phyloP scores from a whole-genome alignment of 2,888 invertebrate genomes.

The Hemicrepidius hirtus region DNA sequence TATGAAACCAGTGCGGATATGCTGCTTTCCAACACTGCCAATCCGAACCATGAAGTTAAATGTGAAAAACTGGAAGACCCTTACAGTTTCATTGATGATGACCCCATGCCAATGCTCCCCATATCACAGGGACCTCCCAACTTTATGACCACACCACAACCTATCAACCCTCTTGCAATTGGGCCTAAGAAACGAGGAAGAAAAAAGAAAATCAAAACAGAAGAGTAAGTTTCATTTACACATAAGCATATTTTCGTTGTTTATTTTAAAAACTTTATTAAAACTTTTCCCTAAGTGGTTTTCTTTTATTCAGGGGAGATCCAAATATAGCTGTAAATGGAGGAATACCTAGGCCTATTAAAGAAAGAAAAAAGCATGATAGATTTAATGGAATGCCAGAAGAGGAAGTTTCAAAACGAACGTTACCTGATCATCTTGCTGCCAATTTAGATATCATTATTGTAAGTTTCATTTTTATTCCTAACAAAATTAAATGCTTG shows the following conservation, averaged over 20 bases:
- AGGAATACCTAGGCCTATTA: constrained; percentile 76
- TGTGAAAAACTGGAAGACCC: constrained; percentile 80
- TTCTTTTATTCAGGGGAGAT: constrained; percentile 40
- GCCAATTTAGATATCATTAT: constrained; percentile 98
- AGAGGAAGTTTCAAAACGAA: constrained; percentile 94
- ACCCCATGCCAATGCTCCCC: constrained; percentile 74
- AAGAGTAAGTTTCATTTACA: constrained; percentile 69
- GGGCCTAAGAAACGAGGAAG: constrained; percentile 89
- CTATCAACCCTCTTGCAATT: constrained; percentile 67
- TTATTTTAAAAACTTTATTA: background rate
- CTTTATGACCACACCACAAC: constrained; percentile 66
- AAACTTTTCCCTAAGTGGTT: background rate
- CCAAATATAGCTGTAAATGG: constrained; percentile 72
- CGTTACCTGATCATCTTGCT: constrained; percentile 95
- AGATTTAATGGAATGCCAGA: constrained; percentile 97
- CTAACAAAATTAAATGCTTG: too few relatives aligned
- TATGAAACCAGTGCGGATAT: constrained; percentile 88
- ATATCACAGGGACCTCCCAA: constrained; percentile 69
- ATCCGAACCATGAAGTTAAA: constrained; percentile 69
- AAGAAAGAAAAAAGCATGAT: constrained; percentile 95
- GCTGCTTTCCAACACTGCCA: constrained; percentile 71
- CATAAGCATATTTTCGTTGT: background rate
- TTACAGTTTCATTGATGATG: constrained; percentile 91
- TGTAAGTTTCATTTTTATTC: constrained; percentile 80
- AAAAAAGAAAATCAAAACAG: constrained; percentile 87